Evolutionary conservation across 2,113 vertebrate species (phyloP), one percentile per base, ranked within the genome.

Genomic region (Chiloscyllium plagiosum): DNA sequence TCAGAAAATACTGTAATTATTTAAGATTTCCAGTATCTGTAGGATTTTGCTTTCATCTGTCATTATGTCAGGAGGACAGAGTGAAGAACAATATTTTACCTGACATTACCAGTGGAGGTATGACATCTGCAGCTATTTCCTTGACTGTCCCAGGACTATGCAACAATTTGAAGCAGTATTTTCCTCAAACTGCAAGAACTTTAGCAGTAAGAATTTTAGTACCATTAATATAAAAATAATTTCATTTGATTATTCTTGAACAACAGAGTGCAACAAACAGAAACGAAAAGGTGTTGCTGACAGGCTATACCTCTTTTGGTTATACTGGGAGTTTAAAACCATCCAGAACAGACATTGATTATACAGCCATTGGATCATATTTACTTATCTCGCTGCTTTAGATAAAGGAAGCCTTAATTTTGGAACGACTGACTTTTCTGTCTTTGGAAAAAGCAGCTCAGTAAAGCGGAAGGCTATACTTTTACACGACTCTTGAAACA

Each of bases 271-370:
- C 65, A 15, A 83, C n/a, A 42, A 42, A 7, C 37, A 42, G n/a
- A 83, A 5, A 93, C 15, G 6, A n/a, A 66, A 10, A 93, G 33
- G 4, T 1, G n/a, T 66, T 66, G 89, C 22, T 66, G 61, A 37
- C 89, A 93, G 65, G 17, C 29, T 1, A 66, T 66, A 5, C 56
- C 56, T 93, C 17, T 68, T 93, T 93, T 93, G 61, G 29, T 93
- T 93, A 93, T 66, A 66, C 3, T 22, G 33, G 37, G 89, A 37
- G 33, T 93, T 66, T 66, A 42, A 93, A 93, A 93, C 89, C 89
- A 66, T 66, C 33, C 61, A 93, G 89, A 93, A 66, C 61, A 93
- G 61, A 93, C 37, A 8, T 93, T 93, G 65, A 66, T 93, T 66
- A 66, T 37, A 66, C n/a, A 66, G 33, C 6, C 7, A 93, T 93